A percentile compares a stretch with the other conserved stretches of the same genome.
phyloP scores from a whole-genome alignment of 1,140 invertebrate species.

The Brachionus angularis region DNA sequence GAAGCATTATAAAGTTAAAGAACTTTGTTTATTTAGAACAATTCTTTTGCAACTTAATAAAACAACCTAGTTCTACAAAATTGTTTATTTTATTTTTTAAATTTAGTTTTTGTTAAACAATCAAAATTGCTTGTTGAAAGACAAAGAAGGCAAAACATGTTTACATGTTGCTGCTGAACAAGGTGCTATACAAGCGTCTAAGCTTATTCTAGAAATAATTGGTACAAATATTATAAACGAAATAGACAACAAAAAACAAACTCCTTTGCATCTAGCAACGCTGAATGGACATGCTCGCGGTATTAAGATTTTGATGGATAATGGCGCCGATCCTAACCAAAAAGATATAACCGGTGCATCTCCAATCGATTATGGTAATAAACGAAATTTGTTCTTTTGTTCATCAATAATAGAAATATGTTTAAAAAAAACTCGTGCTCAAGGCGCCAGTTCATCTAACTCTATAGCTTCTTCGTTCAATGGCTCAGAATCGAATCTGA shows the following conservation, averaged over 20 bases:
- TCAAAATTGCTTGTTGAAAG: conserved; percentile 32
- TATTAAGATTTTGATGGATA: conserved; percentile 55
- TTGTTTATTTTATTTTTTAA: conserved; percentile 18
- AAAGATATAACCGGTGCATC: conserved; percentile 28
- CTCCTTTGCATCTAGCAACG: conserved; percentile 54
- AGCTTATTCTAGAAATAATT: conserved; percentile 54
- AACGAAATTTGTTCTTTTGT: conserved; percentile 34
- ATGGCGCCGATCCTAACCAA: conserved; percentile 45
- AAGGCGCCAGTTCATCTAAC: conserved; percentile 14
- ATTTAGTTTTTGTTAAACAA: conserved; percentile 44
- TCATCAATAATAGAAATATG: conserved; percentile 31
- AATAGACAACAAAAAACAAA: conserved; percentile 51
- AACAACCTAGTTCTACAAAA: not conserved
- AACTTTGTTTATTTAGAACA: too few relatives aligned
- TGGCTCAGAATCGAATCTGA: conserved; percentile 23
- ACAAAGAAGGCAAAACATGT: conserved; percentile 46
- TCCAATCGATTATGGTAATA: conserved; percentile 28
- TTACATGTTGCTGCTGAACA: conserved; percentile 46
- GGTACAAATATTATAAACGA: conserved; percentile 50
- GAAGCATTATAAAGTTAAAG: too few relatives aligned
- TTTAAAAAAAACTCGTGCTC: conserved; percentile 7
- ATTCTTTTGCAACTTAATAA: too few relatives aligned
- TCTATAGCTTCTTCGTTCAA: conserved; percentile 19
- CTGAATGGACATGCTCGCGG: conserved; percentile 56
- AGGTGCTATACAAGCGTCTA: conserved; percentile 51